A percentile compares a stretch with the other conserved stretches of the same genome.
Conservation (phyloP, 2,113 vertebrate species). For the Natator depressus region DNA sequence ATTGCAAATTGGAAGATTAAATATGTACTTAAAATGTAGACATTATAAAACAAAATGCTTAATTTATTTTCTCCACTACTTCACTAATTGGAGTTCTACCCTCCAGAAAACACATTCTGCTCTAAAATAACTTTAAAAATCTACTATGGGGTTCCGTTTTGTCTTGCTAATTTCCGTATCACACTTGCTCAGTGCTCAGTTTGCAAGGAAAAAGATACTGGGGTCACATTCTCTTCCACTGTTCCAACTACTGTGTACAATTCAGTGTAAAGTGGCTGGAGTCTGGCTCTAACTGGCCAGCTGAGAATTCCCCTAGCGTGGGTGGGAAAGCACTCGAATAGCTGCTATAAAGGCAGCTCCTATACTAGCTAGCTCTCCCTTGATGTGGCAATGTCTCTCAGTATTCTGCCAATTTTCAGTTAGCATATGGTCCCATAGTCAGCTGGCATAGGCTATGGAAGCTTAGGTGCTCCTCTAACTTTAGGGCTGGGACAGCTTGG, state of each 20-base stretch:
- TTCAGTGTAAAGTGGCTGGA: background rate
- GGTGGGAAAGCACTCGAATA: background rate
- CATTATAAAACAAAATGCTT: background rate
- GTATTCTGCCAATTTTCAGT: background rate
- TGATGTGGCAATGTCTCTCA: background rate
- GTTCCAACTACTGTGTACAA: background rate
- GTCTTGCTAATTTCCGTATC: rapidly evolving
- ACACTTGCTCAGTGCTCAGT: rapidly evolving
- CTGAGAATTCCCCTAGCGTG: background rate
- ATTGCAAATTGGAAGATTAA: background rate
- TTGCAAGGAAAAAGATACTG: background rate
- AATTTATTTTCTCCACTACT: background rate
- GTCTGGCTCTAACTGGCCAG: background rate
- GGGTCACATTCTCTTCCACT: background rate
- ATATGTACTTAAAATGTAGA: background rate
- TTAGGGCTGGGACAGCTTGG: background rate
- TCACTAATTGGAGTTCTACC: background rate
- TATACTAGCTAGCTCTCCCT: background rate
- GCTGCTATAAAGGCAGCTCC: background rate
- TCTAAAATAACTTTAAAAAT: rapidly evolving
- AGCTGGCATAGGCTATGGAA: background rate
- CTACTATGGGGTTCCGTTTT: background rate
- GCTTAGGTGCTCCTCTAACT: background rate
- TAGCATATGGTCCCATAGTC: background rate
- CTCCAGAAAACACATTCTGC: background rate